Percentiles rank a stretch among this genome's conserved stretches.
phyloP scores from a whole-genome alignment of 1,140 invertebrate species.

The Bombus difficillimus region DNA sequence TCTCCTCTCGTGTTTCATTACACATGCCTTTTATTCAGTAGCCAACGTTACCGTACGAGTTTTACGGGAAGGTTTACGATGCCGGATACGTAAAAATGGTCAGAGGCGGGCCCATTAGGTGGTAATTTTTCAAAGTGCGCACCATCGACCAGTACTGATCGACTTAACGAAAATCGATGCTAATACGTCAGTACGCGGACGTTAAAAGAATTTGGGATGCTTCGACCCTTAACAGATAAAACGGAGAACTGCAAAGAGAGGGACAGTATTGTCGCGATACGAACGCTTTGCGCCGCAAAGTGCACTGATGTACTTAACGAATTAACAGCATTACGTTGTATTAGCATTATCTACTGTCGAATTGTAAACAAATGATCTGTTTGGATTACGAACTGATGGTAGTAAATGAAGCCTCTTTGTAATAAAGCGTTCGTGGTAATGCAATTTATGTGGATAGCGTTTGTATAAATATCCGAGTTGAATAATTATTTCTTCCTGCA shows the following conservation, averaged over 20 bases:
- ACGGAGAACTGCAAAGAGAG: no score
- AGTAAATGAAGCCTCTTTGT: background rate
- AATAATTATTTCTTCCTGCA: background rate
- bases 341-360: background rate
- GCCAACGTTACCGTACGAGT: background rate
- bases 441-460: background rate
- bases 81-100: background rate
- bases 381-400: background rate
- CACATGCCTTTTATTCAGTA: background rate
- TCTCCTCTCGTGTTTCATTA: background rate
- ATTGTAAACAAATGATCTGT: background rate
- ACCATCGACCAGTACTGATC: no score
- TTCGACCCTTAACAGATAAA: background rate
- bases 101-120: background rate
- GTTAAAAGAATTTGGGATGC: background rate
- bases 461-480: background rate
- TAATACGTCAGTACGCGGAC: background rate
- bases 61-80: background rate
- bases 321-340: slow-evolving; percentile 2
- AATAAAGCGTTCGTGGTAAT: background rate
- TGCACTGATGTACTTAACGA: background rate
- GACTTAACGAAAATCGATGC: slow-evolving; percentile 22
- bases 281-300: background rate
- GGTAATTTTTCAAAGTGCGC: background rate
- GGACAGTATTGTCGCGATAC: background rate